A percentile compares a stretch with the other conserved stretches of the same genome.
Evolutionary conservation across 2,888 invertebrate species (phyloP).

Genomic region (Odontocerum albicorne): DNA sequence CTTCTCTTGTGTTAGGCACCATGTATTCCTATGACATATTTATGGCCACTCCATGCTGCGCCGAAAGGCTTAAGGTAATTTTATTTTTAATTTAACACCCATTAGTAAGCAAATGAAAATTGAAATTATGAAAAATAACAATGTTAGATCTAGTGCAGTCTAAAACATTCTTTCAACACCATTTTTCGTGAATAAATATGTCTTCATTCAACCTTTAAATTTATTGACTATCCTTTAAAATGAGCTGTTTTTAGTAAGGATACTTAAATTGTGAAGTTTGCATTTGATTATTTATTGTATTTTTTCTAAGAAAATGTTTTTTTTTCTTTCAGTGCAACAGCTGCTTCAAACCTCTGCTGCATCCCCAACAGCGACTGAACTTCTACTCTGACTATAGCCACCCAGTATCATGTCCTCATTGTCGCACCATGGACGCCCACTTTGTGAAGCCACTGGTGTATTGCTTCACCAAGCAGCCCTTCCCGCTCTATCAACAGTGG

Average conservation of each 20-base stretch:
- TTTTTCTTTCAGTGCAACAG: conserved; percentile 80
- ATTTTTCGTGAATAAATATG: too few species aligned
- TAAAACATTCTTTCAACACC: too few species aligned
- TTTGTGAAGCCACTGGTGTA: conserved; percentile 89
- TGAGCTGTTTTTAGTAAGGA: too few species aligned
- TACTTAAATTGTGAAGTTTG: background rate
- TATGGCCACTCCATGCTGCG: conserved; percentile 95
- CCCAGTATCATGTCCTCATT: conserved; percentile 88
- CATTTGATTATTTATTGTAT: background rate
- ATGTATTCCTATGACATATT: conserved; percentile 99
- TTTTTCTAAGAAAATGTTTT: conserved; percentile 1
- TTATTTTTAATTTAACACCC: too few species aligned
- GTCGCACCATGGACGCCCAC: conserved; percentile 88
- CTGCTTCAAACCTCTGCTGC: conserved; percentile 86
- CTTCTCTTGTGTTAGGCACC: conserved; percentile 90
- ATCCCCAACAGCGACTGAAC: conserved; percentile 83
- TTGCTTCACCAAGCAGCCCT: conserved; percentile 78
- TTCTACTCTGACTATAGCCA: conserved; percentile 96
- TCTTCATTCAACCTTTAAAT: too few species aligned
- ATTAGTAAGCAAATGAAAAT: too few species aligned
- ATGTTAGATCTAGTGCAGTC: too few species aligned
- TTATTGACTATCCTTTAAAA: too few species aligned
- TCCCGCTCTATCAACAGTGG: conserved; percentile 74
- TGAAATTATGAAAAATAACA: too few species aligned
- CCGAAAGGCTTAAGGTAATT: conserved; percentile 83